Percentiles rank a stretch among this genome's conserved stretches.
Evolutionary conservation across 2,888 invertebrate species (phyloP).

Genomic region (Tachina lurida): DNA sequence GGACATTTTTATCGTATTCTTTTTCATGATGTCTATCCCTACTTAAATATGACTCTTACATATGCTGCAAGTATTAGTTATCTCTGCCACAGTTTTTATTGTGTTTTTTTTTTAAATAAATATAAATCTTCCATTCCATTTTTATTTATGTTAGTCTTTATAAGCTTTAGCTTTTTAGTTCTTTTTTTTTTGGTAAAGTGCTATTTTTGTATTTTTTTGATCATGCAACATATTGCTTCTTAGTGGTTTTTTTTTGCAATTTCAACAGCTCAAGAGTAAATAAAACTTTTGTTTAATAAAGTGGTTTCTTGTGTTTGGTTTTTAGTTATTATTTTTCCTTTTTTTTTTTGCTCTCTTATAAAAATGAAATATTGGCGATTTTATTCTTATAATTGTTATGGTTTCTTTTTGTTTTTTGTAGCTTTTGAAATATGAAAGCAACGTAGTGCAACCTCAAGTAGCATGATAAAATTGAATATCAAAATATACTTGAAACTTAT

Average conservation of each 20-base stretch:
- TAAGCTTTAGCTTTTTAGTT: slow-evolving; percentile 18
- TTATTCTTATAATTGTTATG: slow-evolving; percentile 15
- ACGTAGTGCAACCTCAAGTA: slow-evolving; percentile 41
- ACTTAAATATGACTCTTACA: slow-evolving; percentile 30
- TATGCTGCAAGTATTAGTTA: slow-evolving; percentile 35
- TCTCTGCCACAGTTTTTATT: slow-evolving; percentile 14
- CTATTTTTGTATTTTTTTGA: slow-evolving; percentile 18
- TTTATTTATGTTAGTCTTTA: not conserved
- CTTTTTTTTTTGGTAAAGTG: not conserved
- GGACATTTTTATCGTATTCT: not conserved
- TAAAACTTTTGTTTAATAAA: slow-evolving; percentile 65
- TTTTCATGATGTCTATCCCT: not conserved
- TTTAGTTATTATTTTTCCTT: slow-evolving; percentile 10
- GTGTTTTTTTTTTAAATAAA: not conserved
- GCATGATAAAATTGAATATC: slow-evolving; percentile 10
- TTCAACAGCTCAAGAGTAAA: slow-evolving; percentile 57
- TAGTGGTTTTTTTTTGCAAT: slow-evolving; percentile 41
- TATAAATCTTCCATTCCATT: not conserved
- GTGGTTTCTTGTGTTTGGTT: slow-evolving; percentile 50
- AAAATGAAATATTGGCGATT: slow-evolving; percentile 50
- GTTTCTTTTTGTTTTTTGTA: not conserved
- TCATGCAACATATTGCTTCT: slow-evolving; percentile 55
- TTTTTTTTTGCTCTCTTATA: not conserved
- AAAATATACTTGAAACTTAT: slow-evolving; percentile 27
- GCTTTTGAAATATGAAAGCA: slow-evolving; percentile 39